Percentiles rank a stretch among this genome's conserved stretches.
phyloP scores from a whole-genome alignment of 2,113 vertebrate genomes.

The Melanerpes formicivorus region DNA sequence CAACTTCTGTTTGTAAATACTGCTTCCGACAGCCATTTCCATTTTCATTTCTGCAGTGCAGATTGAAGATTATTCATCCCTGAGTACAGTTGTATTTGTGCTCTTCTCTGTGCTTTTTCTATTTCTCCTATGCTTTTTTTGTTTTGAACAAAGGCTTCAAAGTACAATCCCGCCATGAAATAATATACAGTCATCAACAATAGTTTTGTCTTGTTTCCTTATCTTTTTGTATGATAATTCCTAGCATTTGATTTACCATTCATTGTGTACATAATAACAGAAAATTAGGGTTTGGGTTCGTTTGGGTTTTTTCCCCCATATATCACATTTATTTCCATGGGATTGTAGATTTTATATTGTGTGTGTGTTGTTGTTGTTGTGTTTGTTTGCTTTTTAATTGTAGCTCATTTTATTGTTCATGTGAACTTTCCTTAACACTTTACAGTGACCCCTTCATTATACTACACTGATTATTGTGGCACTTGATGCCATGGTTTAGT shows the following conservation, averaged over 20 bases:
- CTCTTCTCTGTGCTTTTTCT: background rate
- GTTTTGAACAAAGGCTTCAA: background rate
- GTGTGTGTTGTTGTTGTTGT: no score
- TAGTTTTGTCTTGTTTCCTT: background rate
- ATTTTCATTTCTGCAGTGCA: background rate
- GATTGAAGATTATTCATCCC: background rate
- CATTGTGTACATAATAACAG: background rate
- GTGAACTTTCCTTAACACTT: background rate
- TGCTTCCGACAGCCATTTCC: accelerated
- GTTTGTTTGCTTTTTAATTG: background rate
- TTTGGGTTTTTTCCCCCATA: background rate
- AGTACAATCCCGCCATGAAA: background rate
- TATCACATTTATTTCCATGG: background rate
- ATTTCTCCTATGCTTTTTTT: background rate
- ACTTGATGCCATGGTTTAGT: no score
- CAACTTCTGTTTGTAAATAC: background rate
- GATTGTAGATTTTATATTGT: background rate
- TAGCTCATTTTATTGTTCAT: background rate
- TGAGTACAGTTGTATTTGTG: background rate
- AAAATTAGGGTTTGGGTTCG: background rate
- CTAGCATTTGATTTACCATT: background rate
- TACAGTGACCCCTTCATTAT: background rate
- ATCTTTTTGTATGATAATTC: background rate
- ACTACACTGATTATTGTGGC: background rate
- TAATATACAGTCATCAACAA: background rate